A percentile compares a stretch with the other conserved stretches of the same genome.
Evolutionary conservation across 2,113 vertebrate genomes (phyloP).

Genomic region (Tragelaphus imberbis): DNA sequence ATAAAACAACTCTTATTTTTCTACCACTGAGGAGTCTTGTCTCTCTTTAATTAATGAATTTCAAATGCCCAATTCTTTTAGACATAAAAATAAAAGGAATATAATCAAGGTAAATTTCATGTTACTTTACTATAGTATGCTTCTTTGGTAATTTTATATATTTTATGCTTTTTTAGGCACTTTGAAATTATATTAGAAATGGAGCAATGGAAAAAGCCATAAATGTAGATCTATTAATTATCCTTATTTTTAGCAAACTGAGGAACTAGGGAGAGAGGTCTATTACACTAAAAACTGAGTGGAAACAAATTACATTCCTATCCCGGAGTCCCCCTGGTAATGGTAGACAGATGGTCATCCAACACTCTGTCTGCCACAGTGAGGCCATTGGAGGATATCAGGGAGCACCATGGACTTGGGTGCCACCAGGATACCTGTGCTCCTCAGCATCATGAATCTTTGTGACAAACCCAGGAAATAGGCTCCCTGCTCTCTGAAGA

Average conservation of each 20-base stretch:
- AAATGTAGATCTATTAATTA: background rate
- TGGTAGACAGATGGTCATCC: background rate
- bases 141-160: background rate
- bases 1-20: background rate
- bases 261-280: background rate
- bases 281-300: background rate
- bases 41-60: background rate
- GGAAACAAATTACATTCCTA: background rate
- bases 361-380: background rate
- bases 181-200: background rate
- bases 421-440: background rate
- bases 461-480: conserved; percentile 20
- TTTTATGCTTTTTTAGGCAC: background rate
- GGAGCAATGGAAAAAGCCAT: background rate
- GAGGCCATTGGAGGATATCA: background rate
- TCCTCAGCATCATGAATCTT: background rate
- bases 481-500: background rate
- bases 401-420: background rate
- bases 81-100: background rate
- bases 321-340: background rate
- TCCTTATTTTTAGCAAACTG: conserved; percentile 16
- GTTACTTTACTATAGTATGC: background rate
- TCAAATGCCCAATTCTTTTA: background rate
- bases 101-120: background rate
- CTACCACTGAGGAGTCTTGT: background rate